A percentile compares a stretch with the other conserved stretches of the same genome.
Conservation (phyloP, 2,797 vertebrate species). For the Anguilla obscura region DNA sequence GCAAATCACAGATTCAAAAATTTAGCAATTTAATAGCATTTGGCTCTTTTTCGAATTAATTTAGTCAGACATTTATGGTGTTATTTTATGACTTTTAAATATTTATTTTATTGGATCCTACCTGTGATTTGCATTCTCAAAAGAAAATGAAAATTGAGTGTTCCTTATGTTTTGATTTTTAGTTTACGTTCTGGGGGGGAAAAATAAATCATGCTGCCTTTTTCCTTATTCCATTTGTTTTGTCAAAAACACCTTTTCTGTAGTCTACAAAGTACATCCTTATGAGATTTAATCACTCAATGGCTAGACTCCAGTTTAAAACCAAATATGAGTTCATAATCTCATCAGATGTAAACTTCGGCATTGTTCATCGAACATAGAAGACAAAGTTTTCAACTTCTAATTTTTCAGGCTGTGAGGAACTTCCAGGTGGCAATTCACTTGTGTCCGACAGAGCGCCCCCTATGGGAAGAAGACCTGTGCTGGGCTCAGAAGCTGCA, state of each 20-base stretch:
- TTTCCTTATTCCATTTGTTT: background rate
- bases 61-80: background rate
- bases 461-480: conserved; percentile 91
- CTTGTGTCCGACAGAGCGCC: conserved; percentile 80
- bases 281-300: background rate
- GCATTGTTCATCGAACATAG: background rate
- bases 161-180: background rate
- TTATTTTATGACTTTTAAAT: background rate
- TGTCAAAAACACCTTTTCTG: background rate
- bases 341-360: background rate
- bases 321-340: conserved; percentile 21
- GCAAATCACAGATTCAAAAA: background rate
- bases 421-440: conserved; percentile 87
- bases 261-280: background rate
- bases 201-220: background rate
- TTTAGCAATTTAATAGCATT: background rate
- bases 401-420: conserved; percentile 63
- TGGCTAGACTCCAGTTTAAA: background rate
- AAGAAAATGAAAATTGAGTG: background rate
- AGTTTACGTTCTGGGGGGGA: background rate
- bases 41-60: background rate
- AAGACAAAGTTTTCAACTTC: background rate
- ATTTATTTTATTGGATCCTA: background rate
- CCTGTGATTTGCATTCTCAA: background rate
- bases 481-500: conserved; percentile 82